Percentiles rank a stretch among this genome's conserved stretches.
These are phyloP conservation scores for Galeopterus variegatus DNA, from an alignment of 2,113 vertebrate genomes.

Conservation along the genomic window DNA sequence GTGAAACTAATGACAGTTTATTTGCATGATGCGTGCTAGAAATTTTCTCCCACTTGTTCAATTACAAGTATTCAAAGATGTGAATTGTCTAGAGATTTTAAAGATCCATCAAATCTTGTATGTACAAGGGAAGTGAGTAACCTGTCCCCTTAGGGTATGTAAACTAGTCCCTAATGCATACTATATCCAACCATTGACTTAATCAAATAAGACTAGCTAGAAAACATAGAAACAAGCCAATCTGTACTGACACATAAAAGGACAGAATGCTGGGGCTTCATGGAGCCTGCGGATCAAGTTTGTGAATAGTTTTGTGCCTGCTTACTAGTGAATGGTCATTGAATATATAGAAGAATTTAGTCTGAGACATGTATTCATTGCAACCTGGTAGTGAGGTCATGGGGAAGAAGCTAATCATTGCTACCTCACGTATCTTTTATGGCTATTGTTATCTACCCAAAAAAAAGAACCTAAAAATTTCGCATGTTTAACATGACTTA, in stretches of 20 bases:
- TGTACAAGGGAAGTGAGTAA: background rate
- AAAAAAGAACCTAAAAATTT: background rate
- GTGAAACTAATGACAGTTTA: background rate
- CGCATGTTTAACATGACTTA: background rate
- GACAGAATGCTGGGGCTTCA: background rate
- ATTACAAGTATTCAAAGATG: background rate
- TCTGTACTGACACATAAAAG: background rate
- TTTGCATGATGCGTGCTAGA: background rate
- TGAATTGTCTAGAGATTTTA: slow-evolving; percentile 2
- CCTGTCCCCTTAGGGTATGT: background rate
- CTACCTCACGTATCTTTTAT: background rate
- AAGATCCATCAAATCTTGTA: background rate
- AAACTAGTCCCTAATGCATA: background rate
- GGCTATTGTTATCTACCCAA: background rate
- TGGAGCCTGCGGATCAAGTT: background rate
- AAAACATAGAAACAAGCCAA: background rate
- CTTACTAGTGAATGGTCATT: background rate
- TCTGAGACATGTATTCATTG: background rate
- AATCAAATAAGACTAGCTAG: background rate
- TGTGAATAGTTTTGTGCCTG: background rate
- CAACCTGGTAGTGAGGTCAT: background rate
- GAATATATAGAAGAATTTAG: slow-evolving; percentile 14
- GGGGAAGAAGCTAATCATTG: background rate
- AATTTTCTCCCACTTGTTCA: background rate
- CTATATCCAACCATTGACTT: background rate